These are phyloP conservation scores for Hylia prasina DNA, from an alignment of 2,113 vertebrate species.

Conservation along the genomic window DNA sequence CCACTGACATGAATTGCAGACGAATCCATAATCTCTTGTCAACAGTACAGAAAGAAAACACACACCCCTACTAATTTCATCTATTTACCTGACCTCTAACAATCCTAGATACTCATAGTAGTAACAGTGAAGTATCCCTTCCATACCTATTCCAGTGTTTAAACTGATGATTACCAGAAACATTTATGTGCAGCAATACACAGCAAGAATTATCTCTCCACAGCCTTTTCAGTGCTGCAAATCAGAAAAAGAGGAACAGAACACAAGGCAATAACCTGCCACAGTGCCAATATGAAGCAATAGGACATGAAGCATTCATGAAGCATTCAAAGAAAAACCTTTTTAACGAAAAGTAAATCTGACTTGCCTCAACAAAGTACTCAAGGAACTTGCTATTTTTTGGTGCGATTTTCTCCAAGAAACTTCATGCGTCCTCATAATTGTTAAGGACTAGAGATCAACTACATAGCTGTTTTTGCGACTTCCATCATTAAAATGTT, in stretches of 20 bases:
- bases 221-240: not conserved
- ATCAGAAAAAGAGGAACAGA: not conserved
- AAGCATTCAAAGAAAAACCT: not conserved
- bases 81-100: not conserved
- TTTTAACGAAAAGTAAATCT: not conserved
- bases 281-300: not conserved
- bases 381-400: not conserved
- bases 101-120: not conserved
- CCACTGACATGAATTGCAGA: not conserved
- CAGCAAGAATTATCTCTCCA: not conserved
- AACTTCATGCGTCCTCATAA: not conserved
- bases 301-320: not conserved
- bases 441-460: not conserved
- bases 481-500: not conserved
- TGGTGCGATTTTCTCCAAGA: not conserved
- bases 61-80: not conserved
- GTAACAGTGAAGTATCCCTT: not conserved
- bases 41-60: not conserved
- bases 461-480: not conserved
- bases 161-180: not conserved
- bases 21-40: not conserved
- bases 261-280: not conserved
- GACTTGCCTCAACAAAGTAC: fast-evolving
- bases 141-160: not conserved
- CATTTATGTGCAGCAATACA: not conserved